These are phyloP conservation scores for Platysternon megacephalum DNA, from an alignment of 2,113 vertebrate species.

Conservation along the genomic window DNA sequence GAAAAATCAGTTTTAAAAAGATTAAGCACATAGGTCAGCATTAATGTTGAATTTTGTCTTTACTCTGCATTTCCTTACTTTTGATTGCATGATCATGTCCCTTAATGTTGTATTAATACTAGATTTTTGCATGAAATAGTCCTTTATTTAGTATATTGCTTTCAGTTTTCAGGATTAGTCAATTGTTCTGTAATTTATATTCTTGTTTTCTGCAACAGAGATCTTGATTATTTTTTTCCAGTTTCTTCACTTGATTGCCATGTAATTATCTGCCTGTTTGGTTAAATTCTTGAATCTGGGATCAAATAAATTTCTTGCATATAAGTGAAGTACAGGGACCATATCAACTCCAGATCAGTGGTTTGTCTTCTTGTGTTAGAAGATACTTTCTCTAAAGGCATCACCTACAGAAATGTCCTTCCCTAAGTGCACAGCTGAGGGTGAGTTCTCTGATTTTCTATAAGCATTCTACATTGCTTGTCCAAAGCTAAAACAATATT, in stretches of 20 bases:
- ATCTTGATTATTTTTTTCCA: background rate
- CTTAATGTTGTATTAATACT: background rate
- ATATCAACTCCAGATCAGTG: conserved; percentile 51
- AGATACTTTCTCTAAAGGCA: conserved; percentile 31
- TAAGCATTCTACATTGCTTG: background rate
- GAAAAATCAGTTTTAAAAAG: conserved; percentile 8
- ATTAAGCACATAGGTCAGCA: background rate
- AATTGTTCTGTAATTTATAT: conserved; percentile 30
- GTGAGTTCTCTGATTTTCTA: background rate
- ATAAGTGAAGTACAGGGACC: conserved; percentile 37
- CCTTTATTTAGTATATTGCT: conserved; percentile 11
- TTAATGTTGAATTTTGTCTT: background rate
- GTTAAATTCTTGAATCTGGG: conserved; percentile 45
- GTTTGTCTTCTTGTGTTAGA: conserved; percentile 39
- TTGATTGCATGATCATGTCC: background rate
- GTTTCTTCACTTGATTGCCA: conserved; percentile 21
- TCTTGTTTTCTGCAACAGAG: conserved; percentile 46
- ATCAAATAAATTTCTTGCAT: conserved; percentile 12
- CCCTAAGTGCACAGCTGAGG: conserved; percentile 42
- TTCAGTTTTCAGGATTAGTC: background rate
- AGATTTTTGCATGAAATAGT: background rate
- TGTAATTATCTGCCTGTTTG: conserved; percentile 37
- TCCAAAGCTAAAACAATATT: background rate
- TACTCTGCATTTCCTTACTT: background rate
- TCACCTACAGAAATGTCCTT: conserved; percentile 14